A percentile compares a stretch with the other conserved stretches of the same genome.
These are phyloP conservation scores for Lontra canadensis DNA, from an alignment of 2,113 vertebrate species.

Conservation along the genomic window DNA sequence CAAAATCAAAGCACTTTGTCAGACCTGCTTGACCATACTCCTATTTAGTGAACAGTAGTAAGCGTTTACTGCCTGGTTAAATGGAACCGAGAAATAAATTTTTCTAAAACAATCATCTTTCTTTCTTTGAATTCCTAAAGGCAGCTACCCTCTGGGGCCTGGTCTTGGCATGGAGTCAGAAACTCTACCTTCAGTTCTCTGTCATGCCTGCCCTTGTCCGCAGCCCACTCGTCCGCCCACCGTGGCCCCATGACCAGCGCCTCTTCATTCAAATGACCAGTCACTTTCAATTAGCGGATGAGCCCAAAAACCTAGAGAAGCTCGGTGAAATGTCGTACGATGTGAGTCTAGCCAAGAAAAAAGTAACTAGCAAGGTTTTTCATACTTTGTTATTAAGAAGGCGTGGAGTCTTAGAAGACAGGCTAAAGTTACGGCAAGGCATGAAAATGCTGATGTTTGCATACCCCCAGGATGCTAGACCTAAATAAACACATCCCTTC, in stretches of 20 bases:
- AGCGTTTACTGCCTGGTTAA: not conserved
- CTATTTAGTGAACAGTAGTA: not conserved
- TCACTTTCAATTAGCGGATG: not conserved
- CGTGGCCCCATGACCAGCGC: fast-evolving
- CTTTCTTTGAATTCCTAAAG: not conserved
- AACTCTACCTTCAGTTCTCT: not conserved
- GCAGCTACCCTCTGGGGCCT: not conserved
- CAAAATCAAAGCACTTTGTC: not conserved
- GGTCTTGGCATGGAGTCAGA: not conserved
- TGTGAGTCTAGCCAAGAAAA: not conserved
- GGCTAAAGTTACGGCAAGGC: not conserved
- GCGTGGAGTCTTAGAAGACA: not conserved
- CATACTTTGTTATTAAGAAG: conserved; percentile 6
- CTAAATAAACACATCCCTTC: not conserved
- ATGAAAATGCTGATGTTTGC: not conserved
- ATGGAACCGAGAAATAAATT: not conserved
- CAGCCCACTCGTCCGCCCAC: fast-evolving
- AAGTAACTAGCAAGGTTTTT: not conserved
- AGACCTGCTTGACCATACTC: not conserved
- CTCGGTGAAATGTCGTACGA: not conserved
- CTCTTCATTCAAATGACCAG: not conserved
- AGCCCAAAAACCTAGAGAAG: not conserved
- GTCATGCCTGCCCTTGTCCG: fast-evolving
- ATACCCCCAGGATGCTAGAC: not conserved
- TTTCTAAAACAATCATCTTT: not conserved